A percentile compares a stretch with the other conserved stretches of the same genome.
phyloP scores from a whole-genome alignment of 2,113 vertebrate genomes.

The Condylura cristata region DNA sequence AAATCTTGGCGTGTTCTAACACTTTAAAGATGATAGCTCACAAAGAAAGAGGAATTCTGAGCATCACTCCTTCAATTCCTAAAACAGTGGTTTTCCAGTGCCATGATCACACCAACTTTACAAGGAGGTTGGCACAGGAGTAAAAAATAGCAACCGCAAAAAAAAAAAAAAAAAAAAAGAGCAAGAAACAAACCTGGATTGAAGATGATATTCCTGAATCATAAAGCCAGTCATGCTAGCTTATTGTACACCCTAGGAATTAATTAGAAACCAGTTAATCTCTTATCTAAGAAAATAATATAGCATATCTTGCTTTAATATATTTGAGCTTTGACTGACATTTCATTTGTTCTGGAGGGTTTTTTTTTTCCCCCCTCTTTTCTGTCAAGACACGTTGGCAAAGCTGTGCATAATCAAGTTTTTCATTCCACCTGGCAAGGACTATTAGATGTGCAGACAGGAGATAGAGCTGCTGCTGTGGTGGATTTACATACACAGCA shows the following conservation, averaged over 20 bases:
- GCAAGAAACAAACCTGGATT: constrained; percentile 39
- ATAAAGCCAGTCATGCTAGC: constrained; percentile 66
- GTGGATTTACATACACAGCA: background rate
- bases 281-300: constrained; percentile 81
- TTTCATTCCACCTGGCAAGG: constrained; percentile 76
- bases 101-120: constrained; percentile 43
- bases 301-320: constrained; percentile 72
- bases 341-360: constrained; percentile 75
- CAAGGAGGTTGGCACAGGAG: background rate
- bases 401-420: constrained; percentile 75
- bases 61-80: constrained; percentile 54
- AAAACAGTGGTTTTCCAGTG: constrained; percentile 52
- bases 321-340: constrained; percentile 72
- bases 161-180: rapidly evolving
- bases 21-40: constrained; percentile 75
- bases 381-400: constrained; percentile 74
- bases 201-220: constrained; percentile 53
- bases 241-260: constrained; percentile 72
- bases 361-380: constrained; percentile 52
- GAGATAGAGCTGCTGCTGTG: background rate
- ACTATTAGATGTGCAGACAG: constrained; percentile 69
- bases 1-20: constrained; percentile 45
- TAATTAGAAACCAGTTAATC: constrained; percentile 83
- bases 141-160: constrained; percentile 34
- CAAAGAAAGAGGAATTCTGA: constrained; percentile 73